A percentile compares a stretch with the other conserved stretches of the same genome.
Evolutionary conservation across 2,797 vertebrate genomes (phyloP).

Genomic region (Clarias pachynema): DNA sequence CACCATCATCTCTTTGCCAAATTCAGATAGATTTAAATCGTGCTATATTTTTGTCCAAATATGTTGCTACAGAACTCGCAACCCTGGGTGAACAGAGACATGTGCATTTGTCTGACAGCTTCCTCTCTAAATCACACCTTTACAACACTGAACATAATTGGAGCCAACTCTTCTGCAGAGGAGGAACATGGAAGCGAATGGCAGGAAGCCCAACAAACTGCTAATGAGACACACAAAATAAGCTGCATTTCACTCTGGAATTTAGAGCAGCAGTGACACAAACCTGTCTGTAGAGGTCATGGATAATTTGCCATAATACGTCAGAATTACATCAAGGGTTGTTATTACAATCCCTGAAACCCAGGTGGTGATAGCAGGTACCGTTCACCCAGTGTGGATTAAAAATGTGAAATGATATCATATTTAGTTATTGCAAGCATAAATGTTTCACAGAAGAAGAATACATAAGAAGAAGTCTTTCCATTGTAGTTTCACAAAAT

Average conservation of each 20-base stretch:
- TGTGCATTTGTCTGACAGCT: slow-evolving; percentile 42
- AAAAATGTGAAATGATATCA: background rate
- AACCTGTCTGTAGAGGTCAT: slow-evolving; percentile 14
- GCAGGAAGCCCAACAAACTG: slow-evolving; percentile 39
- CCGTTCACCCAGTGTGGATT: background rate
- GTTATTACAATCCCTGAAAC: slow-evolving; percentile 1
- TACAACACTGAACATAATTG: slow-evolving; percentile 39
- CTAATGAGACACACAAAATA: slow-evolving; percentile 39
- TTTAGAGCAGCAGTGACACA: slow-evolving; percentile 11
- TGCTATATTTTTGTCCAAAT: slow-evolving; percentile 29
- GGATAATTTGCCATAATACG: slow-evolving; percentile 33
- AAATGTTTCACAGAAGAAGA: background rate
- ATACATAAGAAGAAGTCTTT: background rate
- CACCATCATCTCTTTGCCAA: background rate
- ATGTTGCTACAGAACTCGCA: slow-evolving; percentile 43
- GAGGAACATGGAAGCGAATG: slow-evolving; percentile 25
- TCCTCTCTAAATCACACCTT: slow-evolving; percentile 39
- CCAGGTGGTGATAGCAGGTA: slow-evolving; percentile 15
- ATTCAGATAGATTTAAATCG: slow-evolving; percentile 37
- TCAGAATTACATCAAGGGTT: slow-evolving; percentile 25
- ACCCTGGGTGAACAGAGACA: slow-evolving; percentile 31
- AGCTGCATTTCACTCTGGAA: slow-evolving; percentile 4
- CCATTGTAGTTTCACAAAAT: background rate
- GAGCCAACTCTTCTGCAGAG: slow-evolving; percentile 37
- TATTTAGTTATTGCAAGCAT: background rate